Conservation (phyloP, 2,113 vertebrate genomes). For the Esox niger region DNA sequence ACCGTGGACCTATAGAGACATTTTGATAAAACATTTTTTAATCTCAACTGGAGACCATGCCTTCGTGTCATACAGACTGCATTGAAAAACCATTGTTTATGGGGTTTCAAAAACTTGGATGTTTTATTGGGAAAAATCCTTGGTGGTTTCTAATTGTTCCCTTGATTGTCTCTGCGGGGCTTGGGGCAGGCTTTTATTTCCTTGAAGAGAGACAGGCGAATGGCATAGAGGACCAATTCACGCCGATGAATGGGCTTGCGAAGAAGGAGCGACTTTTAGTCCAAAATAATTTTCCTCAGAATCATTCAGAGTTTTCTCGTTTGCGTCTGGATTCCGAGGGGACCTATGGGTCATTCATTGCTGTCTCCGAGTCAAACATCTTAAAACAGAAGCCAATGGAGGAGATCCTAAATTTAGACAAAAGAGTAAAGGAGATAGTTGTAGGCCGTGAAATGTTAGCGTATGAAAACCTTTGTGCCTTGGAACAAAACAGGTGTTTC, state of each 20-base stretch:
- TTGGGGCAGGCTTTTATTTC: conserved; percentile 58
- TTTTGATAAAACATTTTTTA: too few species aligned
- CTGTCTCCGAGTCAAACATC: conserved; percentile 16
- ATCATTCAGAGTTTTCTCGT: conserved; percentile 58
- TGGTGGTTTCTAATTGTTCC: conserved; percentile 65
- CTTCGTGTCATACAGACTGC: conserved; percentile 50
- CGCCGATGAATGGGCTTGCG: conserved; percentile 53
- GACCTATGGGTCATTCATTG: conserved; percentile 50
- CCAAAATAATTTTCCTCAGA: conserved; percentile 40
- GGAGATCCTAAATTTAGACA: neutral
- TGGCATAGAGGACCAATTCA: conserved; percentile 68
- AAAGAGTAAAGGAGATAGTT: too few species aligned
- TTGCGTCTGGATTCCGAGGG: conserved; percentile 52
- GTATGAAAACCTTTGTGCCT: conserved; percentile 23
- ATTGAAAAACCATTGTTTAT: conserved; percentile 54
- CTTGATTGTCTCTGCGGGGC: conserved; percentile 43
- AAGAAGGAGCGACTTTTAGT: conserved; percentile 63
- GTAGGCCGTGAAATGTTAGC: neutral
- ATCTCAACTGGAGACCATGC: conserved; percentile 14
- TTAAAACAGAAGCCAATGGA: conserved; percentile 29
- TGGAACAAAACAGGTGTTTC: neutral
- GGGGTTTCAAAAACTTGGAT: conserved; percentile 50
- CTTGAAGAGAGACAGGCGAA: conserved; percentile 32
- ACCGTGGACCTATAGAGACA: neutral
- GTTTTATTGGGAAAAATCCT: conserved; percentile 51